Percentiles rank a stretch among this genome's conserved stretches.
These are phyloP conservation scores for Drosophila melanica DNA, from an alignment of 1,140 invertebrate genomes.

Conservation along the genomic window DNA sequence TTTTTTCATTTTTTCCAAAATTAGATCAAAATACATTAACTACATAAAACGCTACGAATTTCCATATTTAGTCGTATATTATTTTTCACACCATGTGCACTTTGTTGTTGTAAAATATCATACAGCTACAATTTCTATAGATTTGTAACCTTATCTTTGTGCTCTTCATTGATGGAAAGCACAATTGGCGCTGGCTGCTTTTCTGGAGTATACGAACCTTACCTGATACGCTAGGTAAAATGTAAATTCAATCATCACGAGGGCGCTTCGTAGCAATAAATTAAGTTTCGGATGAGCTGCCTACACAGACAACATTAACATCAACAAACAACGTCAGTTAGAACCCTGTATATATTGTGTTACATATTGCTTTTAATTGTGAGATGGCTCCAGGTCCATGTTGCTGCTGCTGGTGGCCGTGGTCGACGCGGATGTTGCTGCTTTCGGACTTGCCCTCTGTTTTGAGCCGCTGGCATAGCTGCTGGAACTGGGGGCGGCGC, in stretches of 20 bases:
- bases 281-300: constrained; percentile 53
- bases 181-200: constrained; percentile 32
- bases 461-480: constrained; percentile 53
- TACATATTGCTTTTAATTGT: constrained; percentile 46
- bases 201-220: constrained; percentile 3
- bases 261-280: constrained; percentile 37
- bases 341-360: constrained; percentile 28
- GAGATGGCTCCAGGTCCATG: constrained; percentile 40
- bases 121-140: constrained; percentile 15
- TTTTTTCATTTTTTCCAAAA: constrained; percentile 10
- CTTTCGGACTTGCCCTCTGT: constrained; percentile 44
- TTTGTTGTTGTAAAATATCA: constrained; percentile 39
- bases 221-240: constrained; percentile 16
- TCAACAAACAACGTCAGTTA: constrained; percentile 44
- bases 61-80: constrained; percentile 21
- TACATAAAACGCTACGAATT: constrained; percentile 37
- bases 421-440: constrained; percentile 50
- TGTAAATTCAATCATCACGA: constrained; percentile 64
- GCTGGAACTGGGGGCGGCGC: constrained; percentile 45
- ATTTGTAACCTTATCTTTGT: constrained; percentile 5
- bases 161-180: constrained; percentile 36
- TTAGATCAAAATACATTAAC: constrained; percentile 22
- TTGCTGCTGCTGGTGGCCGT: constrained; percentile 53
- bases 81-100: constrained; percentile 24
- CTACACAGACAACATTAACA: constrained; percentile 38